Base-by-base conservation (phyloP, 2,888 invertebrate species). In the Plebejus anna region DNA sequence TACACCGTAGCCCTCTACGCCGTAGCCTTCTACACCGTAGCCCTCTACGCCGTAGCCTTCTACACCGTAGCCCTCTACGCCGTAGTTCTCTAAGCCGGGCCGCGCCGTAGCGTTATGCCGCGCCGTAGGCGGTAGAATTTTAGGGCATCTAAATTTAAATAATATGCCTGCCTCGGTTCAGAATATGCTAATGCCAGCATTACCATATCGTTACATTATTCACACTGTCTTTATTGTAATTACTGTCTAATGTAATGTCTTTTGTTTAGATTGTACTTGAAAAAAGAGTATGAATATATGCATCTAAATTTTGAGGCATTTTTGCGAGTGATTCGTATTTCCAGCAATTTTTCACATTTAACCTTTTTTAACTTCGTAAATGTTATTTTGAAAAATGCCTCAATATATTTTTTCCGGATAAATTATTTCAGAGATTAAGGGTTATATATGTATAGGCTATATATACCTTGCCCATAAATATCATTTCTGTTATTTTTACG, bases 161-260 rank as follows among this genome's bases (percentile, higher is more conserved):
- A 72, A 72, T 72, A 28, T 71, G 71, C 28, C 28, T 72, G 4
- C 47, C 28, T 71, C 71, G 11, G 71, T 11, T 72, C 22, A 1
- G 28, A 47, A 72, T 72, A 72, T 72, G 72, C 47, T 72, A 72
- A 72, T 72, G 42, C 11, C 42, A 7, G 11, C 11, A 72, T 72
- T 13, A 47, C 42, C 72, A 72, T 72, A 72, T 47, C 22, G 47
- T 47, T 42, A 66, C 36, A 66, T 66, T 61, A 66, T 66, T 36
- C 66, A 66, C 36, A 36, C 32, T 36, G 66, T 66, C 66, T 66
- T 66, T 66, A 66, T 66, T 66, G 66, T 66, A 66, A 66, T 66
- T 66, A 66, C 66, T 66, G 32, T 66, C 66, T 66, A 66, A 61
- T 75, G 38, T 61, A 61, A 75, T 22, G 66, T 42, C 57, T 75